A percentile compares a stretch with the other conserved stretches of the same genome.
These are phyloP conservation scores for Ectobius pallidus DNA, from an alignment of 2,888 invertebrate species.

Conservation along the genomic window DNA sequence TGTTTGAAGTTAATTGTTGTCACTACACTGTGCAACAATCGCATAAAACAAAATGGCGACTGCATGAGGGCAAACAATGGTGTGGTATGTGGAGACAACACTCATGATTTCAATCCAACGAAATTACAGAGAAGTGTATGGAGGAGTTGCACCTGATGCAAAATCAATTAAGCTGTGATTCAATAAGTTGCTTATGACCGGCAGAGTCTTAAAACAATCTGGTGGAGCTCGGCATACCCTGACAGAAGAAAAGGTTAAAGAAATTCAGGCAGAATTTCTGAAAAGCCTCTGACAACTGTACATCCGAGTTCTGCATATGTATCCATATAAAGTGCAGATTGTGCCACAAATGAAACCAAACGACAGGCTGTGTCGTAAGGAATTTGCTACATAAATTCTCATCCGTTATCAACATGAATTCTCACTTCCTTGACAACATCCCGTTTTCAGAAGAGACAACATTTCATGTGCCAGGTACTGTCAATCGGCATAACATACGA, in stretches of 20 bases:
- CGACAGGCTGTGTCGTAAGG: conserved; percentile 2
- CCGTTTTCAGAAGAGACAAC: not conserved
- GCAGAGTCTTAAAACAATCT: no score
- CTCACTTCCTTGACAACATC: not conserved
- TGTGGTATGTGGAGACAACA: no score
- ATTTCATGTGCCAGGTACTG: not conserved
- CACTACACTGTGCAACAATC: no score
- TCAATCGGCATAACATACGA: not conserved
- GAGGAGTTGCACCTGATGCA: not conserved
- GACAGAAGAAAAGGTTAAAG: not conserved
- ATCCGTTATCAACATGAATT: conserved; percentile 3
- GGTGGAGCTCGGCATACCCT: not conserved
- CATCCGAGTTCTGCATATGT: not conserved
- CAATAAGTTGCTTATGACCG: not conserved
- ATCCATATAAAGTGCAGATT: conserved; percentile 9
- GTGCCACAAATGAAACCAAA: not conserved
- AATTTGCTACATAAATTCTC: not conserved
- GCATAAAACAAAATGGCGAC: no score
- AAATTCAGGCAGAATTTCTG: not conserved
- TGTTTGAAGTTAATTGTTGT: no score
- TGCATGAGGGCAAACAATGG: no score
- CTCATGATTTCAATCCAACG: no score
- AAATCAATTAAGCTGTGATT: not conserved
- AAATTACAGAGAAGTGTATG: no score
- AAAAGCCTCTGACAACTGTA: conserved; percentile 5